phyloP scores from a whole-genome alignment of 2,888 invertebrate genomes.

The Pharmacophagus antenor region DNA sequence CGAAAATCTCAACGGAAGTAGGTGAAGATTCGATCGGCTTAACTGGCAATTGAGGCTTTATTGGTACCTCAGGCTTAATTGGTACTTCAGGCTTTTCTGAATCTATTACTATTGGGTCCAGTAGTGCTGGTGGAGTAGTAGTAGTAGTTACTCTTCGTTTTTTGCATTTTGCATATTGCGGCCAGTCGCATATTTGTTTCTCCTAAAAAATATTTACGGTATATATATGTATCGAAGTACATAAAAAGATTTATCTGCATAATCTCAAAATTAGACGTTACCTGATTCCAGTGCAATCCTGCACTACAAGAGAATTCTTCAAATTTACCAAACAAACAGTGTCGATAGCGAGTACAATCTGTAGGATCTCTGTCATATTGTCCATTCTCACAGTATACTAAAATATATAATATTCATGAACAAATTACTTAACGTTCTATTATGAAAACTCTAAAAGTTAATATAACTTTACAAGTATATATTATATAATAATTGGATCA shows the following conservation, averaged over 20 bases:
- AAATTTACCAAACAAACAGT: slow-evolving; percentile 89
- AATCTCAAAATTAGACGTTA: slow-evolving; percentile 44
- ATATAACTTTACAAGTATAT: no score
- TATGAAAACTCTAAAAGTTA: no score
- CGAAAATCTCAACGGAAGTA: slow-evolving; percentile 54
- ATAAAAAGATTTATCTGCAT: neutral
- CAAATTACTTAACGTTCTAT: neutral
- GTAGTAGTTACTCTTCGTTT: slow-evolving; percentile 44
- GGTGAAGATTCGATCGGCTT: slow-evolving; percentile 49
- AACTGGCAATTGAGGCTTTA: slow-evolving; percentile 30
- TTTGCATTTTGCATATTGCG: slow-evolving; percentile 82
- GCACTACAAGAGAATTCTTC: slow-evolving; percentile 86
- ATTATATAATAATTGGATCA: neutral
- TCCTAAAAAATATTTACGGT: slow-evolving; percentile 54
- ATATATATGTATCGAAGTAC: neutral
- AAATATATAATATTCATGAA: slow-evolving; percentile 32
- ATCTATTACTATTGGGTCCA: slow-evolving; percentile 31
- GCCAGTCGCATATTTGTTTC: slow-evolving; percentile 87
- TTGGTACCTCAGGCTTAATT: slow-evolving; percentile 35
- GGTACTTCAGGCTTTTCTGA: slow-evolving; percentile 35
- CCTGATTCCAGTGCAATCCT: slow-evolving; percentile 87
- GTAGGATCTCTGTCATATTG: slow-evolving; percentile 83
- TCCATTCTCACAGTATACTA: slow-evolving; percentile 82
- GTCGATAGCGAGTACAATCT: slow-evolving; percentile 87
- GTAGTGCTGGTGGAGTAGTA: slow-evolving; percentile 36